Evolutionary conservation across 1,140 invertebrate species (phyloP).

Genomic region (Venustaconcha ellipsiformis): DNA sequence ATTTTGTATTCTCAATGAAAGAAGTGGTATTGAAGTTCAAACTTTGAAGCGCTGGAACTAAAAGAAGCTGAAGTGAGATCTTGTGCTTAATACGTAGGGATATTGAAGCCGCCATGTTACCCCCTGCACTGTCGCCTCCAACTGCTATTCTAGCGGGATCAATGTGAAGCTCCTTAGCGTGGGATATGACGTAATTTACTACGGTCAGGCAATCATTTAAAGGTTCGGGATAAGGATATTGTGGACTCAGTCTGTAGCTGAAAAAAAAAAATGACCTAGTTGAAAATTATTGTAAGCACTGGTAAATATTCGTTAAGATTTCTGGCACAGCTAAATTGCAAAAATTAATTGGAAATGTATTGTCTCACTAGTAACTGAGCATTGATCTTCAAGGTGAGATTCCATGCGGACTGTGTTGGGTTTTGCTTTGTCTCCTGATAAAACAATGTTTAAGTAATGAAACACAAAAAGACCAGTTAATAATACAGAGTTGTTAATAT

Average conservation of each 20-base stretch:
- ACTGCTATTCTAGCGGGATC: constrained; percentile 39
- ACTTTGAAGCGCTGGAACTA: constrained; percentile 54
- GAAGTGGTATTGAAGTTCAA: constrained; percentile 56
- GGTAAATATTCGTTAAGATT: too few species aligned
- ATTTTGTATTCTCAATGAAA: constrained; percentile 38
- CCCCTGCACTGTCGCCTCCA: constrained; percentile 44
- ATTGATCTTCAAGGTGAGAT: too few species aligned
- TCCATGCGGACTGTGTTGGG: too few species aligned
- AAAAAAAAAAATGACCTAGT: constrained; percentile 4
- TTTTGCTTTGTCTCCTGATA: too few species aligned
- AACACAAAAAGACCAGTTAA: too few species aligned
- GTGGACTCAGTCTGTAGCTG: constrained; percentile 44
- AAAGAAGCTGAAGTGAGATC: constrained; percentile 51
- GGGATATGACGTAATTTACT: constrained; percentile 41
- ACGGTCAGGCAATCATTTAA: constrained; percentile 40
- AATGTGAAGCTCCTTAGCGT: constrained; percentile 26
- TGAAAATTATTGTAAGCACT: background rate
- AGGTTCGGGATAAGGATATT: constrained; percentile 41
- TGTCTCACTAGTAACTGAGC: too few species aligned
- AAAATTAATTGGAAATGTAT: too few species aligned
- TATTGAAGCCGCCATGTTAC: constrained; percentile 45
- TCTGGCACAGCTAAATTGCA: too few species aligned
- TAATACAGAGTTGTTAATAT: too few species aligned
- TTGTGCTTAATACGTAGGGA: constrained; percentile 25
- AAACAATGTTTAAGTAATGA: too few species aligned